phyloP scores from a whole-genome alignment of 1,140 invertebrate species.

The Metaphire vulgaris region DNA sequence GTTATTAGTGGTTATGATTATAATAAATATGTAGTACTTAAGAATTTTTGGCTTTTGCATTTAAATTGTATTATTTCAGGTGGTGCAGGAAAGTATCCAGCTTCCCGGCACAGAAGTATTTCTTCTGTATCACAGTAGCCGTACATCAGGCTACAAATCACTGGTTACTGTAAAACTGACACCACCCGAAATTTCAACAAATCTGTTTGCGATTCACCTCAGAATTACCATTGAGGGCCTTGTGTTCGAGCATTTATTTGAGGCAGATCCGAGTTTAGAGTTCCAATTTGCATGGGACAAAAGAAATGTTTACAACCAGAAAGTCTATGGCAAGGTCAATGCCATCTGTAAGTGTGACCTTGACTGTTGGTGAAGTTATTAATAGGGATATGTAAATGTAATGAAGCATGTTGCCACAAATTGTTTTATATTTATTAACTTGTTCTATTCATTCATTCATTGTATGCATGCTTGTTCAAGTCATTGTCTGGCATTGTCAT shows the following conservation, averaged over 20 bases:
- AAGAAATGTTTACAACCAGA: conserved; percentile 92
- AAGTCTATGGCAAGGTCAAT: conserved; percentile 62
- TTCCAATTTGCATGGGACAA: conserved; percentile 96
- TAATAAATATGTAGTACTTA: too few relatives aligned
- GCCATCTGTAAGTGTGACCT: conserved; percentile 50
- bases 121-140: conserved; percentile 84
- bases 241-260: conserved; percentile 80
- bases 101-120: conserved; percentile 87
- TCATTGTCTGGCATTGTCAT: neutral
- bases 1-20: too few relatives aligned
- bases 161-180: conserved; percentile 86
- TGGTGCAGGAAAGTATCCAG: conserved; percentile 84
- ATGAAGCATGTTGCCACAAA: neutral
- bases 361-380: neutral
- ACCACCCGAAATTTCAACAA: conserved; percentile 66
- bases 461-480: neutral
- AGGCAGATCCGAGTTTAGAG: conserved; percentile 86
- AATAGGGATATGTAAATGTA: neutral
- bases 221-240: conserved; percentile 83
- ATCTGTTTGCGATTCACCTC: conserved; percentile 77
- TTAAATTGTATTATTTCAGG: too few relatives aligned
- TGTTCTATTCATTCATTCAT: neutral
- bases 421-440: conserved; percentile 9
- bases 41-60: too few relatives aligned
- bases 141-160: conserved; percentile 83